Evolutionary conservation across 2,888 invertebrate genomes (phyloP).

Genomic region (Carabus problematicus): DNA sequence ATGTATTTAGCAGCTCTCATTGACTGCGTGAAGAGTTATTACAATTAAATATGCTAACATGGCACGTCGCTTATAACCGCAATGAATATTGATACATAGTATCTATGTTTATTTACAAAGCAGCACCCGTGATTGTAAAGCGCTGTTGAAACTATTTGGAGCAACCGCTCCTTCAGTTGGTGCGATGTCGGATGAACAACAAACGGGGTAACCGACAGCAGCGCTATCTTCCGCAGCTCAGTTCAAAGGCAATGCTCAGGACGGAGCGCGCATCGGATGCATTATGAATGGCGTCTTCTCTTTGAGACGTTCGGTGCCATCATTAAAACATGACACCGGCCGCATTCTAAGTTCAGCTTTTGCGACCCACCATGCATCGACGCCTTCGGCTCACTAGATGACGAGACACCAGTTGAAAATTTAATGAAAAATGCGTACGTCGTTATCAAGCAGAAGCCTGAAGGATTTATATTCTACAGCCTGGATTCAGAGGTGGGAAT

Average conservation of each 20-base stretch:
- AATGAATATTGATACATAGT: too few species aligned
- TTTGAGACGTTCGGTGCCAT: slow-evolving; percentile 28
- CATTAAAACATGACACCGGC: slow-evolving; percentile 41
- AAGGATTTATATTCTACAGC: too few species aligned
- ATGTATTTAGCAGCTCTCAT: too few species aligned
- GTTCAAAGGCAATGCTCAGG: not conserved
- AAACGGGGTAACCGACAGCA: not conserved
- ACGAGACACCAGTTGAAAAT: slow-evolving; percentile 30
- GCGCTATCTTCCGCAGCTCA: not conserved
- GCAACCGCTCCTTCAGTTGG: not conserved
- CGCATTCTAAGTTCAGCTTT: slow-evolving; percentile 28
- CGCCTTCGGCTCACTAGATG: slow-evolving; percentile 16
- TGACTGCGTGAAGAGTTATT: too few species aligned
- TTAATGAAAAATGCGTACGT: slow-evolving; percentile 34
- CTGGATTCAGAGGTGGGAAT: too few species aligned
- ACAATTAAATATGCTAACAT: too few species aligned
- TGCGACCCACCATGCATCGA: not conserved
- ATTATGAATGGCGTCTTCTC: slow-evolving; percentile 40
- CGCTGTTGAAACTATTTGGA: not conserved
- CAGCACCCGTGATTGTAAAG: not conserved
- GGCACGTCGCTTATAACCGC: too few species aligned
- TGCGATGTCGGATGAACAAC: not conserved
- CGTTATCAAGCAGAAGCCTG: too few species aligned
- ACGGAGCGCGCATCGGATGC: slow-evolving; percentile 18
- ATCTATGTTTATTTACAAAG: too few species aligned